These are phyloP conservation scores for Morelia viridis DNA, from an alignment of 2,797 vertebrate species.

Conservation along the genomic window DNA sequence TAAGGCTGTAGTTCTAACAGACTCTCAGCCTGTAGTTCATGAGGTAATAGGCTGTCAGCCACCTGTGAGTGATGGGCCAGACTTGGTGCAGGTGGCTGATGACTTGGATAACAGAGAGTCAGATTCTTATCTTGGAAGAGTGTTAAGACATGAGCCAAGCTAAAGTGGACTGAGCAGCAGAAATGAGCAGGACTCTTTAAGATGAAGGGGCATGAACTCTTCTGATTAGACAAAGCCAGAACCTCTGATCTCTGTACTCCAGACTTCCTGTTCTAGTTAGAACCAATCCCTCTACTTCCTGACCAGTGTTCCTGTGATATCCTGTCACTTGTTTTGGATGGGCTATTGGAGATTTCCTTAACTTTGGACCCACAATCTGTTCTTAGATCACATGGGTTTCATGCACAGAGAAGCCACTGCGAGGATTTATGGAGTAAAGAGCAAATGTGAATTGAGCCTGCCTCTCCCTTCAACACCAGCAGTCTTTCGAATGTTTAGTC, in stretches of 20 bases:
- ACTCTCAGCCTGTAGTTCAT: background rate
- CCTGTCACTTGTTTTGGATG: background rate
- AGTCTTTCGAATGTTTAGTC: background rate
- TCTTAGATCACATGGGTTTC: background rate
- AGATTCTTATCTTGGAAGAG: background rate
- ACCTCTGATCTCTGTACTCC: background rate
- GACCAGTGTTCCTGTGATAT: background rate
- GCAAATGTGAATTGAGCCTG: too few relatives aligned
- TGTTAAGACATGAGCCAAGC: background rate
- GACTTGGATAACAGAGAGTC: background rate
- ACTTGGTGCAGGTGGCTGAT: background rate
- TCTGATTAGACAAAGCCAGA: background rate
- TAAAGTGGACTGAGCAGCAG: background rate
- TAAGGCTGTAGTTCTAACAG: background rate
- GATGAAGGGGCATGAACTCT: background rate
- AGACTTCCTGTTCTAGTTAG: background rate
- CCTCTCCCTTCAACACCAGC: too few relatives aligned
- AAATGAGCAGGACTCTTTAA: background rate
- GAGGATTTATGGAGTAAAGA: background rate
- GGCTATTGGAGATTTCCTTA: background rate
- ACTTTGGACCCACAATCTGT: background rate
- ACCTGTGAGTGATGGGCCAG: background rate
- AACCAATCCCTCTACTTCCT: background rate
- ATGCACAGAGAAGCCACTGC: background rate
- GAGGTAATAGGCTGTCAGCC: background rate